phyloP scores from a whole-genome alignment of 2,797 vertebrate species.

The Sebastes dallii region DNA sequence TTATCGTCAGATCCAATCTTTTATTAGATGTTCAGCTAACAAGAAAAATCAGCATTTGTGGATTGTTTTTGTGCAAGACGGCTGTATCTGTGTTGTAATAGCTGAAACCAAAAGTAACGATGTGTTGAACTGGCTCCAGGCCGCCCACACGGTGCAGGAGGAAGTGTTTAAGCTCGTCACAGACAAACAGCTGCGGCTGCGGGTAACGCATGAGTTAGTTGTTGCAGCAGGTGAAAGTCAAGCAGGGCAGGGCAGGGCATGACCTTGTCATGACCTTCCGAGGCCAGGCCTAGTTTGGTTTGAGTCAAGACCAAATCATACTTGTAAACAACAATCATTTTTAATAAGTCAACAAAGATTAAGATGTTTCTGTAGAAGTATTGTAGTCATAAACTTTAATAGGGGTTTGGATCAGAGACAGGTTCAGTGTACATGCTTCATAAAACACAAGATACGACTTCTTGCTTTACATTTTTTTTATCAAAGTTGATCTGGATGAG shows the following conservation, averaged over 20 bases:
- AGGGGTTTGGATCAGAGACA: background rate
- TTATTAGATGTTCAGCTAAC: background rate
- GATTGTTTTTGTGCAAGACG: background rate
- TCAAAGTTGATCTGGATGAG: background rate
- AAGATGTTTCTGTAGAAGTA: background rate
- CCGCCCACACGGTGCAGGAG: background rate
- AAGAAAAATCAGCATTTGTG: too few relatives aligned
- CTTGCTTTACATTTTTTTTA: background rate
- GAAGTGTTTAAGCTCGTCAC: background rate
- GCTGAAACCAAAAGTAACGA: background rate
- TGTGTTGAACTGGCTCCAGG: background rate
- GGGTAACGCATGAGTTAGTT: background rate
- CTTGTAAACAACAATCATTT: background rate
- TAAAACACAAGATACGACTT: background rate
- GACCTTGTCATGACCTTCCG: conserved; percentile 8
- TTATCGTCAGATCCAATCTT: background rate
- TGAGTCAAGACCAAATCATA: background rate
- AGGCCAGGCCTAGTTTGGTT: background rate
- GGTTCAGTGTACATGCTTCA: background rate
- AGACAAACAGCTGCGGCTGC: conserved; percentile 15
- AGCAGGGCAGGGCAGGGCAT: background rate
- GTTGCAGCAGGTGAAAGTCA: background rate
- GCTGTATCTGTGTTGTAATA: background rate
- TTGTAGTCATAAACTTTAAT: background rate
- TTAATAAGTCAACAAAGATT: background rate